Evolutionary conservation across 53 echinoderm and acorn worm species (phyloP).

Genomic region (Stichopus horrens): DNA sequence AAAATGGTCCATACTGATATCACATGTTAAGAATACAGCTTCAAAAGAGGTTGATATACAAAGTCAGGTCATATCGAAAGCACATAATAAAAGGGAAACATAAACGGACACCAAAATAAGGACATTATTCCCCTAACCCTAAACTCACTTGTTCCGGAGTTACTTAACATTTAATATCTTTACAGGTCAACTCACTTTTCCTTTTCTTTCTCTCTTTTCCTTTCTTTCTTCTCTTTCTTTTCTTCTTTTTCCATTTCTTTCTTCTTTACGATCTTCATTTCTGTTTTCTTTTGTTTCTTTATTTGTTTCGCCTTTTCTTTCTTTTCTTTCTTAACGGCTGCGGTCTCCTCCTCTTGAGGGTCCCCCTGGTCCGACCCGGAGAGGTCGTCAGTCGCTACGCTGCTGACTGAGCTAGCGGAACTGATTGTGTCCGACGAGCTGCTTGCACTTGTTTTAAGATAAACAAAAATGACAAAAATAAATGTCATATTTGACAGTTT

Average conservation of each 20-base stretch:
- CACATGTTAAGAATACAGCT: too few species aligned
- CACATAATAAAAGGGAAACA: too few species aligned
- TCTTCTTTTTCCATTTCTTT: slow-evolving; percentile 21
- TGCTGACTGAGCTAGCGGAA: slow-evolving; percentile 69
- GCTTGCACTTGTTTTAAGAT: neutral
- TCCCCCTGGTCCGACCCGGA: slow-evolving; percentile 51
- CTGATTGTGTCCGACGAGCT: slow-evolving; percentile 62
- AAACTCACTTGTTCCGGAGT: too few species aligned
- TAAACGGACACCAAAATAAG: too few species aligned
- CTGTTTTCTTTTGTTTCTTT: slow-evolving; percentile 60
- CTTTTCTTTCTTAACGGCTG: slow-evolving; percentile 50
- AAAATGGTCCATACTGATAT: too few species aligned
- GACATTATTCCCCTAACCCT: too few species aligned
- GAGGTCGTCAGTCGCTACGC: slow-evolving; percentile 60
- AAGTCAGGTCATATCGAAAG: too few species aligned
- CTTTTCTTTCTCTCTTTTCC: slow-evolving; percentile 63
- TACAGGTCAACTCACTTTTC: slow-evolving; percentile 54
- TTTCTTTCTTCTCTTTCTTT: slow-evolving; percentile 44
- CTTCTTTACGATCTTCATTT: slow-evolving; percentile 57
- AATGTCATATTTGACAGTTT: neutral
- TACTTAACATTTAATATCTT: too few species aligned
- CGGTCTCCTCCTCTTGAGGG: slow-evolving; percentile 53
- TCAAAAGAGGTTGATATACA: too few species aligned
- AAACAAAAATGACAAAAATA: neutral
- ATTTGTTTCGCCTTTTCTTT: slow-evolving; percentile 45